Percentiles rank a stretch among this genome's conserved stretches.
These are phyloP conservation scores for Balearica regulorum DNA, from an alignment of 2,797 vertebrate genomes.

Conservation along the genomic window DNA sequence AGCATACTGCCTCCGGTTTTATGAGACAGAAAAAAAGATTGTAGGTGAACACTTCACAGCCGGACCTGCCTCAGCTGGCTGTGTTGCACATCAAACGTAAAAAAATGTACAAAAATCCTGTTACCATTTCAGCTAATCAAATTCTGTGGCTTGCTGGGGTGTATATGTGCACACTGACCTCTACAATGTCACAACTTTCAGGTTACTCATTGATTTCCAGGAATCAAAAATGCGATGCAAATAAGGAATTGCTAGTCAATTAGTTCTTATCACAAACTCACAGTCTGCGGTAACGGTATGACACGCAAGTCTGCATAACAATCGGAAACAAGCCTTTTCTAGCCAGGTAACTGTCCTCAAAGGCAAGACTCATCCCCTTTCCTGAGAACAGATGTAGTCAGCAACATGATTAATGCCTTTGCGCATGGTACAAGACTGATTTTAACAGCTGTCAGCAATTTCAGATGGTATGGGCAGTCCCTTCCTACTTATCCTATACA, in stretches of 20 bases:
- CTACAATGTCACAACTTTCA: constrained; percentile 51
- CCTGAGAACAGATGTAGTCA: constrained; percentile 53
- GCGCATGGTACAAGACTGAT: neutral
- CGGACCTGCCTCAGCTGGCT: neutral
- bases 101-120: neutral
- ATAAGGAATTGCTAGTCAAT: constrained; percentile 39
- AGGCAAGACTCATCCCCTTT: neutral
- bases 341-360: constrained; percentile 43
- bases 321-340: neutral
- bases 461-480: neutral
- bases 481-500: neutral
- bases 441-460: constrained; percentile 58
- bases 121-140: constrained; percentile 25
- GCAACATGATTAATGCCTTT: constrained; percentile 45
- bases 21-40: neutral
- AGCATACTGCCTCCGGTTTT: neutral
- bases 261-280: constrained; percentile 23
- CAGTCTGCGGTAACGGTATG: neutral
- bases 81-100: neutral
- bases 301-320: constrained; percentile 3
- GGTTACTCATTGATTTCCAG: constrained; percentile 24
- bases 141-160: neutral
- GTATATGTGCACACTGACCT: neutral
- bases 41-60: neutral
- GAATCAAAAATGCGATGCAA: constrained; percentile 36